Evolutionary conservation across 2,888 invertebrate species (phyloP), one percentile per base, ranked within the genome.

Genomic region (Platycheirus rosarum): DNA sequence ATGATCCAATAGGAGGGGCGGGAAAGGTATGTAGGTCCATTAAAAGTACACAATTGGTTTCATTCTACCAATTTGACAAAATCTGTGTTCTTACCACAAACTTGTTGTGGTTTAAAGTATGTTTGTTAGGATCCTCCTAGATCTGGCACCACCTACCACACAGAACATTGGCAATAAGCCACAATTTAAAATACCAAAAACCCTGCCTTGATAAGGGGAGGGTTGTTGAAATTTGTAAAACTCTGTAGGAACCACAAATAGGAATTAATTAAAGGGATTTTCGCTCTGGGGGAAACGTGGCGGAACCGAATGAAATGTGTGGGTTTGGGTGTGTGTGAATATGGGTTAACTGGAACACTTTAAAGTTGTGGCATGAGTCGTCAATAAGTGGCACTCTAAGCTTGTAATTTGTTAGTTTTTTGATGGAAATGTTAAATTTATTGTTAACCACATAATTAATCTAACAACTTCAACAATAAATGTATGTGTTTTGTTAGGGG

Each of bases 251-350:
- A 66, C 66, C 73, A 16, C 66, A 78, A 46, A 60, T 66, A 62
- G 49, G 62, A 57, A 62, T 63, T 75, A 75, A 74, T 66, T 53
- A 78, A 55, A 37, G 40, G 62, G 62, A 14, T 37, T 63, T 68
- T 29, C 60, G 9, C 51, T 46, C 35, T 53, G 9, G 2, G 9
- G n/a, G 11, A 51, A 49, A 32, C 6, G 53, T 44, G 48, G 32
- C 44, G 57, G 44, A 49, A 44, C 14, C 37, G 23, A 23, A 40
- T 40, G 37, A 3, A 5, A 14, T 40, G 23, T 14, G 16, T 51
- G n/a, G n/a, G n/a, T n/a, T n/a, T n/a, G n/a, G n/a, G n/a, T 29
- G 37, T 23, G 23, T 23, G n/a, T 9, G 9, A 9, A 29, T 26
- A 26, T 37, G n/a, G 60, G 26, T 69, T 48, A 8, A n/a, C n/a